Evolutionary conservation across 2,888 invertebrate species (phyloP).

Genomic region (Campoplex nolae): DNA sequence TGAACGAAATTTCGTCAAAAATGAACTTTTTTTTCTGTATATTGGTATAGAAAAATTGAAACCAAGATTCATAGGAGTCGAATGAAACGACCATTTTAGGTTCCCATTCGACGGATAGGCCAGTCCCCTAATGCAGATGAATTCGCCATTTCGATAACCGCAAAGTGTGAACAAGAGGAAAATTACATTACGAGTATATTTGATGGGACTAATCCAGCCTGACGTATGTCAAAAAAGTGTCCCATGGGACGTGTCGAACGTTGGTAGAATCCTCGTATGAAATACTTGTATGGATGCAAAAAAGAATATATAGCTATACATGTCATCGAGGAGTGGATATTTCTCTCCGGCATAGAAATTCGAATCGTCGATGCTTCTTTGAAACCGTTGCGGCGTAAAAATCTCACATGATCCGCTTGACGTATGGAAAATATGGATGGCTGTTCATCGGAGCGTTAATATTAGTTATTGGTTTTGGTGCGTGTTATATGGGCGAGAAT

Average conservation of each 20-base stretch:
- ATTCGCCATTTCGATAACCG: slow-evolving; percentile 16
- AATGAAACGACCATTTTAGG: too few relatives aligned
- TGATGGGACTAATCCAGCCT: slow-evolving; percentile 6
- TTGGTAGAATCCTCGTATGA: not conserved
- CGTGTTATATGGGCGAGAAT: not conserved
- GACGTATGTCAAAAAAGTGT: slow-evolving; percentile 28
- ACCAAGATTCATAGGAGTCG: too few relatives aligned
- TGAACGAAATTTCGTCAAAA: too few relatives aligned
- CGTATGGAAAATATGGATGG: slow-evolving; percentile 50
- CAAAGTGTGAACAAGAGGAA: slow-evolving; percentile 3
- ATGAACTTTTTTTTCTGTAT: too few relatives aligned
- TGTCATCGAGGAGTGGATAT: not conserved
- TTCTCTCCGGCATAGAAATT: slow-evolving; percentile 33
- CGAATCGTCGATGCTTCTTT: slow-evolving; percentile 41
- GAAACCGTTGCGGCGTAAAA: slow-evolving; percentile 47
- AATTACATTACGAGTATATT: slow-evolving; percentile 18
- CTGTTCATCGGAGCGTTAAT: slow-evolving; percentile 47
- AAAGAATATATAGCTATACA: not conserved
- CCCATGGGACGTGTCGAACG: slow-evolving; percentile 9
- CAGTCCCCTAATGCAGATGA: not conserved
- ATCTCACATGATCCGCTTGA: slow-evolving; percentile 50
- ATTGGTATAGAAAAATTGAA: too few relatives aligned
- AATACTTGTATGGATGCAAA: not conserved
- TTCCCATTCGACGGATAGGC: not conserved
- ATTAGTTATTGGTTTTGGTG: slow-evolving; percentile 46